phyloP scores from a whole-genome alignment of 2,113 vertebrate species.

The Egretta garzetta region DNA sequence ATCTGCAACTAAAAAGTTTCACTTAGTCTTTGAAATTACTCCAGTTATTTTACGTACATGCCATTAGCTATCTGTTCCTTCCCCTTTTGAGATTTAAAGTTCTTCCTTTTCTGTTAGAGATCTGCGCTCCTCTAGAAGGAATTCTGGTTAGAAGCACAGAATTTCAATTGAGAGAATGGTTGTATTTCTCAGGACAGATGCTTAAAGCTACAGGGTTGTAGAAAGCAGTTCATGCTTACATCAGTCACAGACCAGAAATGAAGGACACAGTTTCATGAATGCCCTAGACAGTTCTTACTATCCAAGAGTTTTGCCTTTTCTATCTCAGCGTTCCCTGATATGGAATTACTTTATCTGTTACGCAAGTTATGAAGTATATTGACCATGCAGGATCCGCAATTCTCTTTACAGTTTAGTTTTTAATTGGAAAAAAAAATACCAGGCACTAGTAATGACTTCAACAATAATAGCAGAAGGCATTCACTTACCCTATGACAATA shows the following conservation, averaged over 20 bases:
- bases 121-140: background rate
- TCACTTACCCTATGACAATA: constrained; percentile 84
- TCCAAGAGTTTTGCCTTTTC: background rate
- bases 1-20: background rate
- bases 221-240: background rate
- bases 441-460: background rate
- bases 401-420: background rate
- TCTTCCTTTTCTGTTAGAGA: background rate
- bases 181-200: background rate
- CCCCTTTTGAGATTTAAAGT: background rate
- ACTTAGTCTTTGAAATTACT: background rate
- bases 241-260: background rate
- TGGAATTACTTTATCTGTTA: background rate
- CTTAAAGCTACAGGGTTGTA: background rate
- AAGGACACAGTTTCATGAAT: background rate
- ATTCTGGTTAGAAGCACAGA: background rate
- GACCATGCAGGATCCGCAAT: background rate
- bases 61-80: background rate
- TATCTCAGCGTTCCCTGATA: background rate
- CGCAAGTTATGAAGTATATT: background rate
- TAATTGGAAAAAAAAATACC: background rate
- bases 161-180: background rate
- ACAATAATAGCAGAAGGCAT: background rate
- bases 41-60: background rate
- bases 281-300: background rate